A percentile compares a stretch with the other conserved stretches of the same genome.
Conservation (phyloP, 37 sponge, comb jelly and placozoan genomes). For the Geodia barretti region DNA sequence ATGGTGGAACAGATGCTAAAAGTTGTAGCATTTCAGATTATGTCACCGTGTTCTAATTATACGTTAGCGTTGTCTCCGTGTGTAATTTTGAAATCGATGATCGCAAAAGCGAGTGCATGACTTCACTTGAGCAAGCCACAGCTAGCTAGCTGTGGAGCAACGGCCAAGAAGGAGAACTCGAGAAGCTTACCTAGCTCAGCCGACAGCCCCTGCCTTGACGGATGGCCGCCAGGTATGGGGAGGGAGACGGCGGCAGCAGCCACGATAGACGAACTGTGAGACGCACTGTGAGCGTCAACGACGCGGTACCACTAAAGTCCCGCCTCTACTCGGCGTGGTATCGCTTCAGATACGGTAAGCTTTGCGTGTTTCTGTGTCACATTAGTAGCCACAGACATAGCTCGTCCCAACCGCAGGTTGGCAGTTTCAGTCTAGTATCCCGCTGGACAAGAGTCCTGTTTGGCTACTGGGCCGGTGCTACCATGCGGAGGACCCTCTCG, state of each 20-base stretch:
- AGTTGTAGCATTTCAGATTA: too few relatives aligned
- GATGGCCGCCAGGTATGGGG: not conserved
- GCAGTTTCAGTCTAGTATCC: constrained; percentile 52
- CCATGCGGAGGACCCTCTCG: not conserved
- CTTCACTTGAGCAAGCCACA: too few relatives aligned
- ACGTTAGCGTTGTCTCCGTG: too few relatives aligned
- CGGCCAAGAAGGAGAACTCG: too few relatives aligned
- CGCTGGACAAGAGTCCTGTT: constrained; percentile 25
- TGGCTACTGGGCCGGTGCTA: constrained; percentile 60
- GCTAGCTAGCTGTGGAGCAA: too few relatives aligned
- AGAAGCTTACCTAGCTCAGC: too few relatives aligned
- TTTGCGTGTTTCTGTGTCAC: not conserved
- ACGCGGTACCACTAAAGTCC: constrained; percentile 28
- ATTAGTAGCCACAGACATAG: not conserved
- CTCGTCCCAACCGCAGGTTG: constrained; percentile 32
- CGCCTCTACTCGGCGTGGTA: constrained; percentile 48
- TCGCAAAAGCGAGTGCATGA: too few relatives aligned
- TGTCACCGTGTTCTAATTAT: too few relatives aligned
- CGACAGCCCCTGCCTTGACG: too few relatives aligned
- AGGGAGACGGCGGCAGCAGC: not conserved
- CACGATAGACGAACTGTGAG: too few relatives aligned
- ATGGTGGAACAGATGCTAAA: constrained; percentile 11
- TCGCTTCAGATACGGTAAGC: constrained; percentile 60
- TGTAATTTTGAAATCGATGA: too few relatives aligned
- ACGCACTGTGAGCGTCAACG: not conserved